phyloP scores from a whole-genome alignment of 2,888 invertebrate genomes.

The Bombyx huttoni region DNA sequence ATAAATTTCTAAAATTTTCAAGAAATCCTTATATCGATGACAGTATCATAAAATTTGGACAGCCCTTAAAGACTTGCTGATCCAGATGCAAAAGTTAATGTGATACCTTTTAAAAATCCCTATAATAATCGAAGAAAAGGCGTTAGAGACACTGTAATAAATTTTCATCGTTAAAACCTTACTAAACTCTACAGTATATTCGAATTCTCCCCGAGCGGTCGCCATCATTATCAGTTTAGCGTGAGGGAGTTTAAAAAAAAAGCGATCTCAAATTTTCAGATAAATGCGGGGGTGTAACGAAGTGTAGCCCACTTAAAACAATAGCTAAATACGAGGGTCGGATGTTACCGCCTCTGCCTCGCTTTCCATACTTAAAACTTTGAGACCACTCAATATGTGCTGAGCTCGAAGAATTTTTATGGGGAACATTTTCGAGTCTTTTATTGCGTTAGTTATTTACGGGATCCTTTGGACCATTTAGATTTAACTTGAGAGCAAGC shows the following conservation, averaged over 20 bases:
- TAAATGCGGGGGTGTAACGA: conserved; percentile 64
- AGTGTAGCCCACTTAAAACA: conserved; percentile 69
- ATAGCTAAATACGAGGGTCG: conserved; percentile 65
- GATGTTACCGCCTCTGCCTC: conserved; percentile 35
- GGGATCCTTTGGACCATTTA: conserved; percentile 42
- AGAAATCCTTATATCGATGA: not conserved
- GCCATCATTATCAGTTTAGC: conserved; percentile 67
- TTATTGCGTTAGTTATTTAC: conserved; percentile 57
- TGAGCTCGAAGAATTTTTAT: conserved; percentile 63
- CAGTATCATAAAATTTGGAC: not conserved
- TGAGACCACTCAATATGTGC: conserved; percentile 63
- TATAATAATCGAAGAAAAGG: conserved; percentile 48
- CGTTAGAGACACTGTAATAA: conserved; percentile 55
- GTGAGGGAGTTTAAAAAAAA: conserved; percentile 55
- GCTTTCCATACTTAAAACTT: conserved; percentile 52
- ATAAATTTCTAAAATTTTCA: not conserved
- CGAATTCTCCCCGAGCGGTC: conserved; percentile 28
- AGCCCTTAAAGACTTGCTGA: conserved; percentile 10
- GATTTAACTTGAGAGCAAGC: conserved; percentile 29
- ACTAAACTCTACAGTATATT: conserved; percentile 31
- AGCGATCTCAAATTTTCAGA: conserved; percentile 54
- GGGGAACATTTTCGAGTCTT: conserved; percentile 41
- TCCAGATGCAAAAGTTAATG: conserved; percentile 48
- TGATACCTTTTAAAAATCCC: conserved; percentile 44
- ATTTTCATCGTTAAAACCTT: conserved; percentile 52